Evolutionary conservation across 2,113 vertebrate species (phyloP), one percentile per base, ranked within the genome.

Genomic region (Ardeotis arabs): DNA sequence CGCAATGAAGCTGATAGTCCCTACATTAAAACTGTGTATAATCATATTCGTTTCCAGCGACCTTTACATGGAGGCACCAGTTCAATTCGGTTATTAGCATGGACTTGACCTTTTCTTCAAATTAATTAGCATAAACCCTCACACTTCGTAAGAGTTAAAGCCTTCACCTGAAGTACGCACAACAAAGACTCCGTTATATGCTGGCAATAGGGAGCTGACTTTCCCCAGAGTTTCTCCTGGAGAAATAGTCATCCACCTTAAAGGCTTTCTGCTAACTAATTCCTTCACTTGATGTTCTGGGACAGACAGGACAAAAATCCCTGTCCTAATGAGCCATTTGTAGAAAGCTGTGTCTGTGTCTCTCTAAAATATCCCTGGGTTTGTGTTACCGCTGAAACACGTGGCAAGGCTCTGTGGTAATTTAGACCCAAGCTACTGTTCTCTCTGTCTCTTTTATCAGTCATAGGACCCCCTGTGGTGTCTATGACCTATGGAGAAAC

Each of bases 91-190:
- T 91, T 90, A 74, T 95, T 91, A 95, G 50, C 39, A 87, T 31
- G 62, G 69, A 73, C 68, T 91, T 95, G 91, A 94, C 70, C 49
- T 91, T 95, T 94, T 70, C 64, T 90, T 90, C 63, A 91, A 90
- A 87, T 80, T 90, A 76, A 86, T 91, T 90, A 94, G 7, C 44
- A 67, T 79, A 91, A 94, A 76, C 6, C 23, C 72, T 87, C n/a
- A 70, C 31, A 83, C 29, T 94, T 88, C n/a, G 5, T 60, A 53
- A n/a, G 58, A 77, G 6, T 76, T 76, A 55, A 90, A 83, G 29
- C 58, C 39, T 85, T 28, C 28, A 50, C 66, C 50, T 76, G 50
- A 94, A 85, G 50, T 50, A 45, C 31, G 50, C 22, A 58, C 4
- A 64, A 55, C 19, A 91, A 85, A 89, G 81, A 66, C 53, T 59